Evolutionary conservation across 2,113 vertebrate species (phyloP).

Genomic region (Aspiorhynchus laticeps): DNA sequence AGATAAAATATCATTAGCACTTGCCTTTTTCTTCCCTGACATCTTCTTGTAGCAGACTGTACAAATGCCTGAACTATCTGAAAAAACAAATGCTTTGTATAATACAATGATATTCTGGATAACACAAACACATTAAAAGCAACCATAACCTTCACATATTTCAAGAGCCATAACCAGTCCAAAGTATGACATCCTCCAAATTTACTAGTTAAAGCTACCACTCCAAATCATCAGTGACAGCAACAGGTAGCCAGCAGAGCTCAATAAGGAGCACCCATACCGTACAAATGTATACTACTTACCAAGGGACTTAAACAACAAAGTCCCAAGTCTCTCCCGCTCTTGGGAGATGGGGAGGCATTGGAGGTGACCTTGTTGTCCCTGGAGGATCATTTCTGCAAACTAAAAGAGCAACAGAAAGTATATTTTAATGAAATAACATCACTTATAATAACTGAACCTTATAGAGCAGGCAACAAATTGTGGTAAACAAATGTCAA

Average conservation of each 20-base stretch:
- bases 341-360: neutral
- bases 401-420: constrained; percentile 2
- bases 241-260: neutral
- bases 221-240: neutral
- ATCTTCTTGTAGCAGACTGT: constrained; percentile 10
- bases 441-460: neutral
- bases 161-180: neutral
- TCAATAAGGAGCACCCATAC: neutral
- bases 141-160: neutral
- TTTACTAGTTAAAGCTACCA: constrained; percentile 8
- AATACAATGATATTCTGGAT: neutral
- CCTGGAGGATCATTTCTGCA: constrained; percentile 8
- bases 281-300: neutral
- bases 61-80: constrained; percentile 3
- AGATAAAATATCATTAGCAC: constrained; percentile 8
- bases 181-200: neutral
- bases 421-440: neutral
- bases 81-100: constrained; percentile 10
- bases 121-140: constrained; percentile 4
- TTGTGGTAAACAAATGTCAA: neutral
- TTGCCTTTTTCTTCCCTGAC: constrained; percentile 6
- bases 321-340: constrained; percentile 6
- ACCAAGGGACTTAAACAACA: constrained; percentile 2
- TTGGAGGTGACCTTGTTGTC: constrained; percentile 1
- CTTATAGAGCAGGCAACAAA: neutral